Evolutionary conservation across 2,797 vertebrate genomes (phyloP), one percentile per base, ranked within the genome.

Genomic region (Diplodus sargus): DNA sequence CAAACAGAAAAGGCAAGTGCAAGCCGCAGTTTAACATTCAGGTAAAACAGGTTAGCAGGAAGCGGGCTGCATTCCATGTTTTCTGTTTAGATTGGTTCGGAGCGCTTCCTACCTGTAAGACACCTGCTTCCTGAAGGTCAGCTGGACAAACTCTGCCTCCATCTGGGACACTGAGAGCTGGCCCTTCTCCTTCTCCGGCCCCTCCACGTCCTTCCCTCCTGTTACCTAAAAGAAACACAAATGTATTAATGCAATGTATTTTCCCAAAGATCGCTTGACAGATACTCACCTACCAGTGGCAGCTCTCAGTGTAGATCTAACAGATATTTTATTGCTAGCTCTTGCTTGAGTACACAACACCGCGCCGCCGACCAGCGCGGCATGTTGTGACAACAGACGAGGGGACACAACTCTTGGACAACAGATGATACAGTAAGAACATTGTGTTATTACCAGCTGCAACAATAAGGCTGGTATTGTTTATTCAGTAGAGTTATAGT

Each of bases 101-200:
- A 17, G 43, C 28, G 13, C 53, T 51, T 47, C 81, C 59, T 87
- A 93, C 92, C 92, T 91, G 89, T 92, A 93, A 25, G 92, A 93
- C 70, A 90, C 87, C 78, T 93, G 92, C 81, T 93, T 93, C 78
- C 81, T 85, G 64, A 92, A 84, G 77, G 63, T 91, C 61, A 91
- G 68, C 61, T 89, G 90, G 25, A 57, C 47, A 42, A 90, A 87
- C 67, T 92, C 89, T 4, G 73, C 78, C 70, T 91, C 88, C 72
- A 88, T 81, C 62, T 81, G 78, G 53, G 88, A 78, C 49, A 76
- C 65, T 0, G 83, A 76, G 54, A 75, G 49, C 53, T 22, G 75
- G 4, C 25, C 42, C 0, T 23, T 52, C 20, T 39, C 54, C 16
- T 28, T 64, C 51, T 54, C 42, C 5, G 16, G 5, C 1, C 1